Conservation (phyloP, 2,888 invertebrate species). For the Lasioglossum leucozonium region DNA sequence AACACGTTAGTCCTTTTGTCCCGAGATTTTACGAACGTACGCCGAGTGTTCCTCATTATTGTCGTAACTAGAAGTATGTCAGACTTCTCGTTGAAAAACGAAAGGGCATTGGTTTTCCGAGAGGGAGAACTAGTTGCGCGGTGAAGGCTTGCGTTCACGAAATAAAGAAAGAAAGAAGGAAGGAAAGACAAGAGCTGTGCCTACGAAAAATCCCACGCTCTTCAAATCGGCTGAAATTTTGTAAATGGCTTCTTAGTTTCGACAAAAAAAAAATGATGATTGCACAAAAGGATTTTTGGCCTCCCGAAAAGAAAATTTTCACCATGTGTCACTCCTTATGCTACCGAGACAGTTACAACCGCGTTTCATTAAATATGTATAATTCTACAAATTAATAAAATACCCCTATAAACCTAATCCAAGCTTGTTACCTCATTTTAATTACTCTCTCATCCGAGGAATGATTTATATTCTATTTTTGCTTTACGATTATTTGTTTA, state of each 20-base stretch:
- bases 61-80: constrained; percentile 68
- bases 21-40: constrained; percentile 32
- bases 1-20: constrained; percentile 27
- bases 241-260: background rate
- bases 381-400: no score
- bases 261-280: background rate
- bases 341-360: background rate
- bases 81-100: constrained; percentile 64
- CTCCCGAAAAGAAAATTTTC: no score
- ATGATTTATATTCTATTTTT: background rate
- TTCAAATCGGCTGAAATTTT: background rate
- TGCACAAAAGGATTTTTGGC: background rate
- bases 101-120: constrained; percentile 13
- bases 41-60: constrained; percentile 66
- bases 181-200: background rate
- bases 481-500: no score
- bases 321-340: no score
- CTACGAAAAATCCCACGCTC: background rate
- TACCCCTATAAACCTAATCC: background rate
- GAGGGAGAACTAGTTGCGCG: constrained; percentile 17
- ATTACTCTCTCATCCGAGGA: background rate
- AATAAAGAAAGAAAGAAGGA: background rate
- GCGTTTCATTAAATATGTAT: no score
- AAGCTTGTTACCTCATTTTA: background rate
- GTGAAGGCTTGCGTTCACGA: background rate